Evolutionary conservation across 30 jellyfish, hydroid and myxozoan genomes (phyloP).

Genomic region (Rhopilema esculentum): DNA sequence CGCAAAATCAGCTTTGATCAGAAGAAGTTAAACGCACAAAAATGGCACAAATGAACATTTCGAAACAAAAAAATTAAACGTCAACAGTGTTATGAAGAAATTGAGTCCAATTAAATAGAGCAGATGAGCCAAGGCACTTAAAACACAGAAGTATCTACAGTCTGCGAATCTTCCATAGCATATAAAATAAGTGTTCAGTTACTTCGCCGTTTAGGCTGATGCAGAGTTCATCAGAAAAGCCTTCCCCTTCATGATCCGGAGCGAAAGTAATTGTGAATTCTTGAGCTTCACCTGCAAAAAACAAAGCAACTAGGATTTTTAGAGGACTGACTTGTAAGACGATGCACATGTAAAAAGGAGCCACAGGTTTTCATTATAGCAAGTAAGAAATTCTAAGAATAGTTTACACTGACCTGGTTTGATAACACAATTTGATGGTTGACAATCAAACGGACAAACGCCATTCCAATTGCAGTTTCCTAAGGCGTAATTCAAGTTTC

Average conservation of each 20-base stretch:
- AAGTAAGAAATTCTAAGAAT: too few species aligned
- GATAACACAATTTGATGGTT: slow-evolving; percentile 61
- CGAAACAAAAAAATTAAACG: not conserved
- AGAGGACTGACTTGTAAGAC: not conserved
- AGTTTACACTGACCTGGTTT: slow-evolving; percentile 76
- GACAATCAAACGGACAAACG: slow-evolving; percentile 83
- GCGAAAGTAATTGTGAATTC: slow-evolving; percentile 70
- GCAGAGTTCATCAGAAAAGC: slow-evolving; percentile 73
- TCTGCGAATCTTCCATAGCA: too few species aligned
- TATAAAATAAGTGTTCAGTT: not conserved
- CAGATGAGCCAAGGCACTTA: too few species aligned
- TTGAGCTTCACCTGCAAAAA: slow-evolving; percentile 78
- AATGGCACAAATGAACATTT: not conserved
- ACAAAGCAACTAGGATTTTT: not conserved
- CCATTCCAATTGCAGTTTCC: slow-evolving; percentile 81
- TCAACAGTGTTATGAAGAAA: not conserved
- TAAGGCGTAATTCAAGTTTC: not conserved
- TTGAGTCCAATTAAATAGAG: too few species aligned
- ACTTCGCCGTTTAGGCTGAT: slow-evolving; percentile 82
- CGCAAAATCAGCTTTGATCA: not conserved
- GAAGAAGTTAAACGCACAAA: not conserved
- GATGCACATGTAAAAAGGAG: not conserved
- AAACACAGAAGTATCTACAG: too few species aligned
- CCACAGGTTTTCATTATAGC: not conserved
- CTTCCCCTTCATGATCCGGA: slow-evolving; percentile 81